phyloP scores from a whole-genome alignment of 2,113 vertebrate species.

The Rafetus swinhoei region DNA sequence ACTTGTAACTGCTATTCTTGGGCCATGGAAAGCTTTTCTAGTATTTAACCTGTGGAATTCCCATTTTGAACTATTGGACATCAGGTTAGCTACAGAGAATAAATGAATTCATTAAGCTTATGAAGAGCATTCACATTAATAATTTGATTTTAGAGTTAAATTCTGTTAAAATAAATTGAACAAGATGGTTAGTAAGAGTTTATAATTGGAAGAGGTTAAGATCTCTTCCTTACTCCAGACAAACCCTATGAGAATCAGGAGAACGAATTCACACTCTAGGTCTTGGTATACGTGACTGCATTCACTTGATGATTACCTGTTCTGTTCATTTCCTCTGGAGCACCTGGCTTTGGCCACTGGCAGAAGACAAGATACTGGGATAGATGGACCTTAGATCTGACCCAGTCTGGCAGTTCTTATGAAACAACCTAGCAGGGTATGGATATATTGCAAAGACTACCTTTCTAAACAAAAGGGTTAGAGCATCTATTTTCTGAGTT shows the following conservation, averaged over 20 bases:
- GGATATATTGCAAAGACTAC: accelerated
- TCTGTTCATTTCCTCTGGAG: too few relatives aligned
- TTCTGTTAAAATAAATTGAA: accelerated
- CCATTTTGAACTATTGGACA: not conserved
- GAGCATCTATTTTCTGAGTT: not conserved
- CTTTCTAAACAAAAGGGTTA: not conserved
- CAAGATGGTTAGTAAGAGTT: not conserved
- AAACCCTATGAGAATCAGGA: not conserved
- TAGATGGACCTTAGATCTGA: too few relatives aligned
- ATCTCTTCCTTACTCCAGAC: not conserved
- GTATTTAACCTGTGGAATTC: not conserved
- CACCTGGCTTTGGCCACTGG: too few relatives aligned
- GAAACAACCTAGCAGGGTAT: accelerated
- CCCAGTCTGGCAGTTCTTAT: too few relatives aligned
- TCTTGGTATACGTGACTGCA: too few relatives aligned
- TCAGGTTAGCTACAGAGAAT: accelerated
- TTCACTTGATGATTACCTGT: too few relatives aligned
- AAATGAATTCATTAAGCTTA: accelerated
- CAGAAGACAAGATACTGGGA: too few relatives aligned
- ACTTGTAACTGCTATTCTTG: not conserved
- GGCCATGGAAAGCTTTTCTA: not conserved
- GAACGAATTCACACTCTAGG: not conserved
- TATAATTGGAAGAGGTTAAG: accelerated
- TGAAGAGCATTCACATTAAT: accelerated
- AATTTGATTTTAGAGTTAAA: not conserved